phyloP scores from a whole-genome alignment of 2,113 vertebrate species.

The Mesitornis unicolor region DNA sequence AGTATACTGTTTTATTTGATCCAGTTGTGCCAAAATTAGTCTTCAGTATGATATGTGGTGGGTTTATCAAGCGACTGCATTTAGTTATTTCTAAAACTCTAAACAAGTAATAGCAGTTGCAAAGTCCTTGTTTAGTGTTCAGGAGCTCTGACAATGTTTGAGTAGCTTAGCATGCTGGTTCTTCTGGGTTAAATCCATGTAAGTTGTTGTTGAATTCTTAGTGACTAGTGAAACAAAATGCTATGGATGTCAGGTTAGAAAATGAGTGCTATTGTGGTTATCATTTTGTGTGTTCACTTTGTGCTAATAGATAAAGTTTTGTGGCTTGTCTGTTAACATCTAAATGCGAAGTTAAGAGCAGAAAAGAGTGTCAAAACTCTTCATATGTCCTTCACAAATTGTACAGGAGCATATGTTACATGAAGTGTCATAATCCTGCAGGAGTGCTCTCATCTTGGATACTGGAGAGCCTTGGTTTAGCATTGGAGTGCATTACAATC shows the following conservation, averaged over 20 bases:
- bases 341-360: background rate
- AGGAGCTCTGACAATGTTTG: background rate
- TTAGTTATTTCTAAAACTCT: background rate
- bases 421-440: background rate
- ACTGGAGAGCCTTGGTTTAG: background rate
- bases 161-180: background rate
- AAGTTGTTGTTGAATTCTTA: background rate
- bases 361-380: background rate
- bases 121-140: background rate
- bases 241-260: background rate
- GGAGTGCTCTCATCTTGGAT: background rate
- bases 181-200: background rate
- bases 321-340: background rate
- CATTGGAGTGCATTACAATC: background rate
- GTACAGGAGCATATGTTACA: accelerated
- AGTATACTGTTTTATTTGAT: background rate
- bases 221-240: background rate
- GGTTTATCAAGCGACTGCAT: background rate
- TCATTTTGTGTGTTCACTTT: background rate
- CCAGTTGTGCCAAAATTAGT: background rate
- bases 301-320: background rate
- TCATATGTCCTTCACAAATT: background rate
- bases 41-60: background rate
- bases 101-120: background rate
- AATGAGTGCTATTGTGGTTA: background rate